Evolutionary conservation across 1,140 invertebrate species (phyloP), one percentile per base, ranked within the genome.

Genomic region (Magallana ariakensis): DNA sequence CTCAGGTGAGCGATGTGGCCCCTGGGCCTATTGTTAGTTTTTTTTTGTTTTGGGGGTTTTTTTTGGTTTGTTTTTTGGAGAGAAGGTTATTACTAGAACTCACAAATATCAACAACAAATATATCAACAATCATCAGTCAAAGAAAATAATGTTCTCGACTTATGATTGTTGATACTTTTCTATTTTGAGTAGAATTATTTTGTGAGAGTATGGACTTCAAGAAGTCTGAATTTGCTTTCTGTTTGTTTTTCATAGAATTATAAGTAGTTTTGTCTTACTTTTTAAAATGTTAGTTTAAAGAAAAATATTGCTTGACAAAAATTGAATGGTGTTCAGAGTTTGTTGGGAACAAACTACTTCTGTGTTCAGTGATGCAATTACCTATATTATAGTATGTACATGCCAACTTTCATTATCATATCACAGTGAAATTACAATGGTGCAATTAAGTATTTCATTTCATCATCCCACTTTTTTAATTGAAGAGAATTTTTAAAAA

Each of bases 361-460:
- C 66, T 75, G 66, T 75, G 66, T 75, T 75, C 66, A 75, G 66
- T 75, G 66, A 75, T 75, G 66, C 66, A 75, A 75, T 75, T 75
- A 75, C 66, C 22, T 75, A 33, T 9, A 75, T 46, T 46, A 46
- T 66, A 66, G 22, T 26, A 75, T 70, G n/a, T 22, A 22, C 62
- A 70, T 75, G 66, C 33, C 10, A 22, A 26, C 66, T 26, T 75
- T 9, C 66, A 22, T 75, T 75, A 26, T 75, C 15, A 33, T 26
- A 75, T 75, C 66, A 75, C 66, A 75, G 15, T 75, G 66, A 75
- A 75, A 75, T 75, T 75, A 33, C 22, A 22, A 75, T 75, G 66
- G 66, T 75, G 66, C 66, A 75, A 75, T 75, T 26, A 33, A 75
- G 66, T 75, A 75, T 75, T 75, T 26, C 66, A 75, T 75, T 33